These are phyloP conservation scores for Eurystomus glaucurus DNA, from an alignment of 2,797 vertebrate species.

Conservation along the genomic window DNA sequence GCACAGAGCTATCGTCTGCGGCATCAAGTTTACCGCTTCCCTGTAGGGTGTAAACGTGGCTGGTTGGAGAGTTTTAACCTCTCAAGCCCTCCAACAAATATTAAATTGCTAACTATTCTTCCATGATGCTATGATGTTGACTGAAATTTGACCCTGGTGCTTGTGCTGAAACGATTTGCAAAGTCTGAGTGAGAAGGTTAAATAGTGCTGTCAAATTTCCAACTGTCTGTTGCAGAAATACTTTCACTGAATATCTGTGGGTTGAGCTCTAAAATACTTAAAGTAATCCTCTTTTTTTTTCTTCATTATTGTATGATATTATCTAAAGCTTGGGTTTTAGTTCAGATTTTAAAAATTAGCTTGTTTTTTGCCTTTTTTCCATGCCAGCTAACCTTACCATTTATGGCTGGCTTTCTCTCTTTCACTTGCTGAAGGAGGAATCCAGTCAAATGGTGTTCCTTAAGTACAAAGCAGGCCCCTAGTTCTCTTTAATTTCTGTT, in stretches of 20 bases:
- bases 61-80: conserved; percentile 34
- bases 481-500: conserved; percentile 39
- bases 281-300: conserved; percentile 16
- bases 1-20: not conserved
- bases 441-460: not conserved
- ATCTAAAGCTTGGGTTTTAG: conserved; percentile 15
- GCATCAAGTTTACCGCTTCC: not conserved
- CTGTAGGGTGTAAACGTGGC: conserved; percentile 14
- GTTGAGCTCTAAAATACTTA: conserved; percentile 26
- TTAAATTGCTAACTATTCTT: not conserved
- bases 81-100: conserved; percentile 27
- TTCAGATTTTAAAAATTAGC: conserved; percentile 29
- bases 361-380: not conserved
- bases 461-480: conserved; percentile 20
- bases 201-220: conserved; percentile 62
- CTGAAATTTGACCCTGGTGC: conserved; percentile 57
- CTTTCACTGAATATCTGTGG: conserved; percentile 6
- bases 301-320: conserved; percentile 31
- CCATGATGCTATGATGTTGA: conserved; percentile 5
- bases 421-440: not conserved
- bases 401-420: conserved; percentile 13
- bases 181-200: conserved; percentile 61
- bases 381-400: not conserved
- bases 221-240: conserved; percentile 46
- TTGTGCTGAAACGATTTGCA: conserved; percentile 42